phyloP scores from a whole-genome alignment of 2,888 invertebrate species.

The Crocallis elinguaria region DNA sequence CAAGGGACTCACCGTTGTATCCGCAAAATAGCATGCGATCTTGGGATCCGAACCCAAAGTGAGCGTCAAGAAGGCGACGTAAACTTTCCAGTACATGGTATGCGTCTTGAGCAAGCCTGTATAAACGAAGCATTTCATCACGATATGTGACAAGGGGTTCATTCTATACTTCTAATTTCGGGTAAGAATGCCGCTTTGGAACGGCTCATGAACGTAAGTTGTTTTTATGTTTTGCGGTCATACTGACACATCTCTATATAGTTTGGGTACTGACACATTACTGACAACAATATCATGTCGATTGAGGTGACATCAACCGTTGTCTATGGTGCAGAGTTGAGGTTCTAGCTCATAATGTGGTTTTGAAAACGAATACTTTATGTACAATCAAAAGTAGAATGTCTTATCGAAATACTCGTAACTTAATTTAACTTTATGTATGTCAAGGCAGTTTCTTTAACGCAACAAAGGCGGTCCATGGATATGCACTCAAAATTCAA shows the following conservation, averaged over 20 bases:
- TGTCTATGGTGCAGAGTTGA: no score
- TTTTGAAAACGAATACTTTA: no score
- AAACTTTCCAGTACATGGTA: constrained; percentile 60
- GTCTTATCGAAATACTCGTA: no score
- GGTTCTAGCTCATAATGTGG: no score
- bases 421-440: no score
- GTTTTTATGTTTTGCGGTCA: constrained; percentile 30
- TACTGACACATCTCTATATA: constrained; percentile 14
- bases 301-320: no score
- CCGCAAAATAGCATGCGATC: constrained; percentile 50
- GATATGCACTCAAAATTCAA: no score
- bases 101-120: constrained; percentile 46
- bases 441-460: no score
- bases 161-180: constrained; percentile 43
- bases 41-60: constrained; percentile 50
- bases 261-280: no score
- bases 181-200: constrained; percentile 18
- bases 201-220: constrained; percentile 21
- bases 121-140: constrained; percentile 57
- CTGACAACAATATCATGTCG: no score
- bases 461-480: no score
- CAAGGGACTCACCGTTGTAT: constrained; percentile 54
- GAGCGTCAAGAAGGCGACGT: constrained; percentile 50
- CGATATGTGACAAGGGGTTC: constrained; percentile 43
- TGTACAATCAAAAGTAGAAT: no score